Evolutionary conservation across 1,140 invertebrate genomes (phyloP).

Genomic region (Drosophila obscura): DNA sequence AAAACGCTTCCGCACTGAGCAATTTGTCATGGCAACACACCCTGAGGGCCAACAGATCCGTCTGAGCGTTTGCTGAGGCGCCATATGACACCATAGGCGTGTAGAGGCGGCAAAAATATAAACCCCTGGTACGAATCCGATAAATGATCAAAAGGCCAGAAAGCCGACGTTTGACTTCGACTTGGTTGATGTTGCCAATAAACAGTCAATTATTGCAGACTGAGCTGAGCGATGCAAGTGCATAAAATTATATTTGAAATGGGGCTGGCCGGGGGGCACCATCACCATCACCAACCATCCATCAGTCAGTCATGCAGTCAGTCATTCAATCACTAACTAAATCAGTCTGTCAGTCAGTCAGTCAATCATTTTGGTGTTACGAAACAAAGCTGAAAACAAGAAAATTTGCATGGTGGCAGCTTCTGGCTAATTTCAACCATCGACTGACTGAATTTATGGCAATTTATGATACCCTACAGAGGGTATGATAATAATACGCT

Average conservation of each 20-base stretch:
- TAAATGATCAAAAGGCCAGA: conserved; percentile 75
- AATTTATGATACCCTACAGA: conserved; percentile 53
- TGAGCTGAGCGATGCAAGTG: conserved; percentile 46
- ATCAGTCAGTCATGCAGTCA: conserved; percentile 44
- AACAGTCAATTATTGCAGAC: conserved; percentile 75
- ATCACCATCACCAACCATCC: conserved; percentile 27
- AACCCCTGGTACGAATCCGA: conserved; percentile 43
- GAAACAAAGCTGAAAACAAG: conserved; percentile 42
- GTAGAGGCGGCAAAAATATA: conserved; percentile 59
- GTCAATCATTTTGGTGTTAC: conserved; percentile 52
- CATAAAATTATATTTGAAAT: conserved; percentile 68
- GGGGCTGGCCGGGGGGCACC: conserved; percentile 48
- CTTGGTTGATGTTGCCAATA: conserved; percentile 68
- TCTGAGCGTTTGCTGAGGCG: conserved; percentile 17
- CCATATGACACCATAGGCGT: conserved; percentile 61
- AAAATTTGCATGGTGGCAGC: conserved; percentile 45
- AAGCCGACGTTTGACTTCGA: conserved; percentile 37
- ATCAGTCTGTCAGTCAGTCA: conserved; percentile 19
- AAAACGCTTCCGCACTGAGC: conserved; percentile 73
- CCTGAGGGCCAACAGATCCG: conserved; percentile 41
- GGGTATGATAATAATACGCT: conserved; percentile 2
- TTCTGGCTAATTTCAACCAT: conserved; percentile 54
- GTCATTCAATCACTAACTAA: conserved; percentile 34
- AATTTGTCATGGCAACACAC: conserved; percentile 76
- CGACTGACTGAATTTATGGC: conserved; percentile 69